These are phyloP conservation scores for Oreonectes daqikongensis DNA, from an alignment of 2,797 vertebrate genomes.

Conservation along the genomic window DNA sequence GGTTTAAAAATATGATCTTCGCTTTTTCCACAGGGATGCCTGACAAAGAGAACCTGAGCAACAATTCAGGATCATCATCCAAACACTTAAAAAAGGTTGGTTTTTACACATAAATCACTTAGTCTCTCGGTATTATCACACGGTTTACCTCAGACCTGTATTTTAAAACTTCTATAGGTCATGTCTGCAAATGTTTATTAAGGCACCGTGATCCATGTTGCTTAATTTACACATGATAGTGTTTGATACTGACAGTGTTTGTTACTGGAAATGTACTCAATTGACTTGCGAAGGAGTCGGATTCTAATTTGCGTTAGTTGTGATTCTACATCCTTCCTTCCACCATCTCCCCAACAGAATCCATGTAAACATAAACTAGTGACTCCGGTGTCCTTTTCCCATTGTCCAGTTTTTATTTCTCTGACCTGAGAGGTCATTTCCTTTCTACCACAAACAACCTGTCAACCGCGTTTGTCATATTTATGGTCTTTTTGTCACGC, in stretches of 20 bases:
- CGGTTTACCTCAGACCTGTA: neutral
- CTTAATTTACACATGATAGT: too few relatives aligned
- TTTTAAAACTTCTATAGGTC: neutral
- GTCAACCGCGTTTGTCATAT: constrained; percentile 54
- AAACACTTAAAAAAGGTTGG: constrained; percentile 89
- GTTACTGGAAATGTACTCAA: neutral
- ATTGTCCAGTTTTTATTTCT: constrained; percentile 66
- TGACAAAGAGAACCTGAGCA: constrained; percentile 91
- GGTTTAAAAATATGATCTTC: neutral
- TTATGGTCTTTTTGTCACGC: constrained; percentile 48
- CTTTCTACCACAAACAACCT: constrained; percentile 59
- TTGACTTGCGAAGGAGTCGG: neutral
- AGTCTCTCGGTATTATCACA: too few relatives aligned
- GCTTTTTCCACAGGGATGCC: constrained; percentile 81
- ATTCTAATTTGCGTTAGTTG: constrained; percentile 24
- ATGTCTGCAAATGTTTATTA: neutral
- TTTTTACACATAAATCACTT: neutral
- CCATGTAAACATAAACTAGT: constrained; percentile 66
- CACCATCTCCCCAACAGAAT: constrained; percentile 49
- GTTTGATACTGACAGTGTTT: neutral
- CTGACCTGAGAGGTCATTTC: constrained; percentile 66
- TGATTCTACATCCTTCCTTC: constrained; percentile 53
- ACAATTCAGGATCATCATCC: constrained; percentile 80
- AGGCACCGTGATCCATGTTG: too few relatives aligned
- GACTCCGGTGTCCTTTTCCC: constrained; percentile 39